Percentiles rank a stretch among this genome's conserved stretches.
Evolutionary conservation across 1,140 invertebrate species (phyloP).

Genomic region (Caenorhabditis latens): DNA sequence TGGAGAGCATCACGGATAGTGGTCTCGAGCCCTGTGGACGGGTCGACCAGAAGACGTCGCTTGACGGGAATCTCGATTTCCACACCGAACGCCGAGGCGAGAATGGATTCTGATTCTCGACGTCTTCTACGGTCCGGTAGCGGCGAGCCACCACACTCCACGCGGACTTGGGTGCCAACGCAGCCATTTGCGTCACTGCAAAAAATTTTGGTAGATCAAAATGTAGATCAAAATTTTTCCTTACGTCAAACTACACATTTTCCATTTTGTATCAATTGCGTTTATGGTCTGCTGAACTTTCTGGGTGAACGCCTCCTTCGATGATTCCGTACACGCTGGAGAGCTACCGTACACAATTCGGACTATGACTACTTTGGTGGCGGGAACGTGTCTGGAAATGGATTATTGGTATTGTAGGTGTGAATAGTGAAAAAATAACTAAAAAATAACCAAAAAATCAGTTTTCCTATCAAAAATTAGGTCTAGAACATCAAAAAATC

Average conservation of each 20-base stretch:
- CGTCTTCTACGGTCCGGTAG: constrained; percentile 7
- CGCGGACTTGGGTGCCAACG: constrained; percentile 55
- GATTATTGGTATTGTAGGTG: too few relatives aligned
- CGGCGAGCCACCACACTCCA: constrained; percentile 52
- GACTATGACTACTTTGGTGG: constrained; percentile 67
- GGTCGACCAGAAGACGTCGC: constrained; percentile 1
- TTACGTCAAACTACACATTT: constrained; percentile 68
- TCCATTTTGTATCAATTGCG: constrained; percentile 72
- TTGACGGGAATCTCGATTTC: constrained; percentile 69
- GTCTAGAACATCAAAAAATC: background rate
- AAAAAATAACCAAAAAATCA: too few relatives aligned
- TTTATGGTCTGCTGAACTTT: constrained; percentile 69
- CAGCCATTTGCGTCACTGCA: constrained; percentile 59
- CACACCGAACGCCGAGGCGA: constrained; percentile 60
- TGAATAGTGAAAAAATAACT: too few relatives aligned
- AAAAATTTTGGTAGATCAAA: background rate
- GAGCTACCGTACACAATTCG: constrained; percentile 72
- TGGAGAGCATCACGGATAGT: constrained; percentile 71
- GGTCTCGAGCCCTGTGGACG: constrained; percentile 9
- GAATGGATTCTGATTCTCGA: background rate
- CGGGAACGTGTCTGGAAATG: constrained; percentile 57
- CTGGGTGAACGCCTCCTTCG: constrained; percentile 72
- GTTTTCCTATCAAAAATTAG: too few relatives aligned
- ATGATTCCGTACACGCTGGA: constrained; percentile 72
- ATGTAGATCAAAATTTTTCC: background rate